Base-by-base conservation (phyloP, 2,888 invertebrate genomes). In the Muscina levida region DNA sequence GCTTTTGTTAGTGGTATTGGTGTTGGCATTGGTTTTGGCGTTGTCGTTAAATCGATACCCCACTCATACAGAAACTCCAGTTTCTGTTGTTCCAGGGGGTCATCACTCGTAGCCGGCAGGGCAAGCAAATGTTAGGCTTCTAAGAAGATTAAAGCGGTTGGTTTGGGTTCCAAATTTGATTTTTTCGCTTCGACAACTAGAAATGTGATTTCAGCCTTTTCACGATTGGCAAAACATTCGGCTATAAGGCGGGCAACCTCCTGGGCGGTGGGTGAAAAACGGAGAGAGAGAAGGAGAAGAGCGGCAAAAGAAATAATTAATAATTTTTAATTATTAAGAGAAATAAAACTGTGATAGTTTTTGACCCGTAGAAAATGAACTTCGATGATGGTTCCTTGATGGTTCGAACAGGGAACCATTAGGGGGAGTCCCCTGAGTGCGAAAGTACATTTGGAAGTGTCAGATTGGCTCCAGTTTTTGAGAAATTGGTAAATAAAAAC, bases 231-330 rank as follows among this genome's bases (percentile, higher is more conserved):
- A 91, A 97, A 98, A 84, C 97, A 96, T 89, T 97, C 97, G 15
- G 97, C 97, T 88, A 98, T 97, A 82, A 97, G 92, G 85, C 96
- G 93, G 67, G 98, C 98, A 79, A 97, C 97, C 87, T 97, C 96
- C 91, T 91, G 42, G 1, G n/a, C n/a, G n/a, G n/a, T n/a, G n/a
- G n/a, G n/a, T n/a, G n/a, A n/a, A n/a, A 46, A n/a, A n/a, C n/a
- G 11, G 11, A n/a, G 2, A n/a, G 44, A n/a, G 44, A 2, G 11
- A 10, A 44, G 3, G 44, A n/a, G 11, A 6, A 44, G 11, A 11
- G 11, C n/a, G 11, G 39, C 5, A 39, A 39, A 39, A 39, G 10
- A 39, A 39, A 39, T 39, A 39, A 10, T 44, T 2, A n/a, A 44
- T n/a, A 44, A n/a, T 44, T 44, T n/a, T 44, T 44, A 44, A 3